Base-by-base conservation (phyloP, 2,888 invertebrate species). In the Dicycla oo region DNA sequence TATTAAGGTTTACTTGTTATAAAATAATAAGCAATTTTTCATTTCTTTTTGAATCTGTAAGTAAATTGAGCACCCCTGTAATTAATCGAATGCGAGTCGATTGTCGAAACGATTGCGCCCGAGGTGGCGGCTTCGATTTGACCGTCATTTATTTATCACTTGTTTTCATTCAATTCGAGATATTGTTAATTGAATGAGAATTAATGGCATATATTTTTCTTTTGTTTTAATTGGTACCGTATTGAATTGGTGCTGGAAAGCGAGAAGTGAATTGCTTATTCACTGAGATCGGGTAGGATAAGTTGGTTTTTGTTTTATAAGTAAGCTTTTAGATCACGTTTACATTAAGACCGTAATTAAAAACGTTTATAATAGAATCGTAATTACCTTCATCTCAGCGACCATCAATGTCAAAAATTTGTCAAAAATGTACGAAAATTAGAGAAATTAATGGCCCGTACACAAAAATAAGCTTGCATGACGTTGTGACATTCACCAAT, bases 171-270 rank as follows among this genome's bases (percentile, higher is more conserved):
- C 69, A 75, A 69, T 75, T 73, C 61, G 66, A 73, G 68, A 80
- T 45, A 61, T 68, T 51, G 43, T 61, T 73, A 83, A 80, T 83
- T 80, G 60, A 80, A 74, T 74, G 53, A 51, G 73, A 69, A 73
- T 76, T 26, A 80, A 80, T 70, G 61, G 34, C 10, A 23, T 10
- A 15, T 47, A 60, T 72, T 74, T 26, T 66, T 63, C 54, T 72
- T 69, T 40, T 67, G n/a, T 72, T 78, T 73, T 65, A 56, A 78
- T 68, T 75, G 69, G 56, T 38, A 67, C 47, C 15, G 13, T 69
- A 23, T 43, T 66, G 30, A 71, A 69, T 60, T 53, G 45, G 30
- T 11, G 34, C 30, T 20, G 20, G 64, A 60, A 77, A 64, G 67
- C 15, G 26, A 45, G 34, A 58, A 61, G 0, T 68, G 56, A 68